Base-by-base conservation (phyloP, 2,113 vertebrate genomes). In the Pelusios castaneus region DNA sequence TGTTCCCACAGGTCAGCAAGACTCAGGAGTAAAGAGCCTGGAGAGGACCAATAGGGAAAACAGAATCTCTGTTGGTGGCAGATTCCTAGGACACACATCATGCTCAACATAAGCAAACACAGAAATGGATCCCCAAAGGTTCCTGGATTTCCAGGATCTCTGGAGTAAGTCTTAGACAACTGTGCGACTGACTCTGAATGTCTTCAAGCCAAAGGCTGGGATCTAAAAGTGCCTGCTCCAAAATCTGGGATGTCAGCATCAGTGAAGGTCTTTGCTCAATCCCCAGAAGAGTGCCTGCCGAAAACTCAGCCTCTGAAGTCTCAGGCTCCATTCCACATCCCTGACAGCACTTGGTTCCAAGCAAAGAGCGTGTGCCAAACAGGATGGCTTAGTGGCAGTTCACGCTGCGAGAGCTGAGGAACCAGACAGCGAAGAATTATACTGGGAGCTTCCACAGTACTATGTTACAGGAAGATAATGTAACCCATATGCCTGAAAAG, bases 161-260 rank as follows among this genome's bases (percentile, higher is more conserved):
- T 70, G 29, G 43, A 24, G 3, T 2, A 16, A 85, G 45, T 16
- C 58, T 75, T 56, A 9, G 52, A 55, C 75, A 19, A 41, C 41
- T 16, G 21, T 47, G 10, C 47, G 47, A 63, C 49, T 51, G n/a
- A 4, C 60, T 54, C 31, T 49, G 31, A 63, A 25, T 0, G 1
- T 73, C 38, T 1, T 0, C 3, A 54, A 2, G 17, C 1, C 58
- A 41, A 1, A 91, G 51, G 38, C 24, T 27, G 16, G 31, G 73
- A 55, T 49, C 38, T 73, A 83, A 27, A 80, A 89, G 12, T 43
- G 34, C 9, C 80, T 2, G 3, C 2, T 21, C 41, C 45, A 41
- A 87, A 80, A 45, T 29, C 21, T 31, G 12, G 12, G 7, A 21
- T 29, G 60, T 63, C 7, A 14, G 13, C 34, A 63, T 63, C 60